Base-by-base conservation (phyloP, 2,888 invertebrate genomes). In the Cepaea hortensis region DNA sequence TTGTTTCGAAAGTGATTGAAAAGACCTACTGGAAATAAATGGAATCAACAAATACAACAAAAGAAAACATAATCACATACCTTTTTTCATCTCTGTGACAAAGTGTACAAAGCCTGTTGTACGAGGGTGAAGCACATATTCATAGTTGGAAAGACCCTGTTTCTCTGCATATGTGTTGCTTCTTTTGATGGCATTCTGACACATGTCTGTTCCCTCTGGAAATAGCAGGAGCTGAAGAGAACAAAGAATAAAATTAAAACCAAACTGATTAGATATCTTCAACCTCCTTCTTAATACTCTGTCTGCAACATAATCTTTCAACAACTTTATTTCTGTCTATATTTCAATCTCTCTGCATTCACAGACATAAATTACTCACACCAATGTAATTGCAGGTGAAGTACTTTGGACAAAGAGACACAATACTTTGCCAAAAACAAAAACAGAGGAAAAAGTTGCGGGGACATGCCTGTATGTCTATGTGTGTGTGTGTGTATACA, bases 161-260 rank as follows among this genome's bases (percentile, higher is more conserved):
- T 96, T 95, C 35, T 95, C 94, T 0, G 98, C 98, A 94, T 96
- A 97, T 89, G 95, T 95, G 91, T 97, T 96, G 90, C 97, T 97
- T 73, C 96, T 96, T 46, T 94, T 95, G 90, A 96, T 96, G 84
- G 97, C 97, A 46, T 95, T 95, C 48, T 95, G 95, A 65, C 97
- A 97, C 87, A 97, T 95, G 94, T 98, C 97, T 0, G 98, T 98
- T 20, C 98, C 98, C 95, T 98, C 98, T 0, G 98, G 98, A 92
- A 96, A 96, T 89, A 98, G 95, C 65, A 98, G 95, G 79, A 98
- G 94, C 95, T 97, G 96, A 70, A 92, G 91, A 68, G 87, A 89
- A 88, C 9, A 77, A 80, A 79, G 55, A 84, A 77, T 20, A 80
- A 0, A 55, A 55, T 11, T 9, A 55, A 55, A 55, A 11, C 11